Conservation (phyloP, 2,888 invertebrate species). For the Altica lythri region DNA sequence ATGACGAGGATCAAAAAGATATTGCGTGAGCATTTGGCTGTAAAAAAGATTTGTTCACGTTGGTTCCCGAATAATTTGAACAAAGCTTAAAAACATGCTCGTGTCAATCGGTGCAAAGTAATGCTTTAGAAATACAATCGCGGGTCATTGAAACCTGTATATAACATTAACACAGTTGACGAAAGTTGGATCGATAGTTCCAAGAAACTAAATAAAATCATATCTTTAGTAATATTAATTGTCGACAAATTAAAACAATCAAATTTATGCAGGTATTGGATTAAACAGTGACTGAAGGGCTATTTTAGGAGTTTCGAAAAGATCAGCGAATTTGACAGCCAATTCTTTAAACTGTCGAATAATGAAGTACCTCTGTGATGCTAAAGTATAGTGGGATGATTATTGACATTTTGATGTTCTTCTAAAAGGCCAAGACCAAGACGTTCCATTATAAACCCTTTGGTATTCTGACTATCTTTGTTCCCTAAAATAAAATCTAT, state of each 20-base stretch:
- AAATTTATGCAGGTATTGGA: slow-evolving; percentile 60
- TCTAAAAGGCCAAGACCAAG: slow-evolving; percentile 80
- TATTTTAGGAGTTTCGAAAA: slow-evolving; percentile 70
- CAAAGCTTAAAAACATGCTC: too few relatives aligned
- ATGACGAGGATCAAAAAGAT: too few relatives aligned
- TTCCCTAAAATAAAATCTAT: slow-evolving; percentile 26
- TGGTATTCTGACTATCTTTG: slow-evolving; percentile 30
- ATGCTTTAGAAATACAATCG: too few relatives aligned
- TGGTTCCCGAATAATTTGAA: too few relatives aligned
- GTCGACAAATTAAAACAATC: slow-evolving; percentile 57
- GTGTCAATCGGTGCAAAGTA: too few relatives aligned
- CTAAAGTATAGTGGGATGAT: slow-evolving; percentile 74
- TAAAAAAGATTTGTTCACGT: too few relatives aligned
- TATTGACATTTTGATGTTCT: slow-evolving; percentile 73
- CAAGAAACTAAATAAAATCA: slow-evolving; percentile 61
- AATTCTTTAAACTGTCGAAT: slow-evolving; percentile 79
- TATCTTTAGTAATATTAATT: slow-evolving; percentile 60
- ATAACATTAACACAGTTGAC: too few relatives aligned
- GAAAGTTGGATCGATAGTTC: slow-evolving; percentile 58
- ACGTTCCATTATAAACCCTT: slow-evolving; percentile 80
- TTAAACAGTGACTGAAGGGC: slow-evolving; percentile 68
- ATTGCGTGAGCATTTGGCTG: too few relatives aligned
- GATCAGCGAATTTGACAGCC: slow-evolving; percentile 66
- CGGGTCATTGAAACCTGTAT: too few relatives aligned
- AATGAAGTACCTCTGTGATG: slow-evolving; percentile 78